Evolutionary conservation across 2,113 vertebrate species (phyloP).

Genomic region (Maccullochella peelii): DNA sequence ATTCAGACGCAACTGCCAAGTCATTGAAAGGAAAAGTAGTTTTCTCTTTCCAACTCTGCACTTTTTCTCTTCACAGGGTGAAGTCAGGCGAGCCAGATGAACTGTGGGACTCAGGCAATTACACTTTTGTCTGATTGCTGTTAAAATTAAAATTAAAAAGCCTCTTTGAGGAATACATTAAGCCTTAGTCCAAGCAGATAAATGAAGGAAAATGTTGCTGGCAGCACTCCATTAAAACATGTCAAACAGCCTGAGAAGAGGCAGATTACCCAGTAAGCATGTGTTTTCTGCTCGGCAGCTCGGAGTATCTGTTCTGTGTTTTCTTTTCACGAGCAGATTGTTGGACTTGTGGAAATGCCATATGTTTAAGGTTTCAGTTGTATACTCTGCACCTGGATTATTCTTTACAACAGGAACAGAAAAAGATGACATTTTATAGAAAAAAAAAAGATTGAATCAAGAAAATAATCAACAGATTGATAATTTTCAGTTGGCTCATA

Average conservation of each 20-base stretch:
- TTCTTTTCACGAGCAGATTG: not conserved
- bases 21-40: not conserved
- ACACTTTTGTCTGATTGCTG: not conserved
- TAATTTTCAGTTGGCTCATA: no score
- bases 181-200: not conserved
- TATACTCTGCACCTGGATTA: no score
- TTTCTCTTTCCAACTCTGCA: not conserved
- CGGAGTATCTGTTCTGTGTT: not conserved
- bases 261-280: not conserved
- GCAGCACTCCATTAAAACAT: slow-evolving; percentile 7
- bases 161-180: not conserved
- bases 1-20: not conserved
- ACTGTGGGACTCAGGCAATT: not conserved
- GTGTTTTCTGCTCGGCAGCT: slow-evolving; percentile 12
- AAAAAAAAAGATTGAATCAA: no score
- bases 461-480: no score
- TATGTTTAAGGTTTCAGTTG: no score
- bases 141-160: slow-evolving; percentile 16
- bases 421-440: no score
- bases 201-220: slow-evolving; percentile 7
- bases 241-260: not conserved
- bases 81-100: not conserved
- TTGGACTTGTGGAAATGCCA: no score
- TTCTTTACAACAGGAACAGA: no score
- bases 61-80: not conserved